Evolutionary conservation across 2,113 vertebrate genomes (phyloP), one percentile per base, ranked within the genome.

Genomic region (Plectropomus leopardus): DNA sequence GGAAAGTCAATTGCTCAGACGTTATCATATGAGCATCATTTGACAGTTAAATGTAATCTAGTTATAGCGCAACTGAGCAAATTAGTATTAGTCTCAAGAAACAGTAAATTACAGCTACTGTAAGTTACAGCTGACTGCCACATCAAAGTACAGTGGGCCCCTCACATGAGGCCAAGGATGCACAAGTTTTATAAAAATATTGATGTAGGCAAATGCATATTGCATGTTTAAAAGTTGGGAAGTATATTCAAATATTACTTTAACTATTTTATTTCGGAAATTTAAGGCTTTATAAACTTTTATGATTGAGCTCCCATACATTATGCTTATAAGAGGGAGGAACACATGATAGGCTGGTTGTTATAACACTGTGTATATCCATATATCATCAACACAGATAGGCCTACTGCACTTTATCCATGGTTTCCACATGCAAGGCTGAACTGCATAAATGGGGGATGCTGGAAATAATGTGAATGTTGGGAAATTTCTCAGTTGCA

Each of bases 371-470:
- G 54, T 58, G 19, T 19, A 21, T 36, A n/a, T 59, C 32, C 10
- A 17, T 17, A 32, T 2, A 32, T 32, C 3, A 21, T 58, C 16
- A 32, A 10, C 16, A 2, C 50, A 9, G 34, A 3, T 40, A 58
- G 26, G 32, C 40, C 58, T 24, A 10, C 45, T 72, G 53, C 67
- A 73, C 30, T 14, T 58, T n/a, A n/a, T 7, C 23, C 34, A 72
- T 24, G 30, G 61, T 50, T 76, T 40, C 40, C 42, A 82, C 34
- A 45, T 30, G 40, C 45, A 50, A 26, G 45, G 45, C 34, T 32
- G 26, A 21, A 42, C 0, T 30, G n/a, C n/a, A n/a, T n/a, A n/a
- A n/a, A n/a, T n/a, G 76, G 9, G 42, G 24, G 8, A 79, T 68
- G 51, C 14, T 79, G 21, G 40, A 7, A 32, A 36, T 0, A 45